Base-by-base conservation (phyloP, 1,140 invertebrate species). In the Euura saliciscinereae region DNA sequence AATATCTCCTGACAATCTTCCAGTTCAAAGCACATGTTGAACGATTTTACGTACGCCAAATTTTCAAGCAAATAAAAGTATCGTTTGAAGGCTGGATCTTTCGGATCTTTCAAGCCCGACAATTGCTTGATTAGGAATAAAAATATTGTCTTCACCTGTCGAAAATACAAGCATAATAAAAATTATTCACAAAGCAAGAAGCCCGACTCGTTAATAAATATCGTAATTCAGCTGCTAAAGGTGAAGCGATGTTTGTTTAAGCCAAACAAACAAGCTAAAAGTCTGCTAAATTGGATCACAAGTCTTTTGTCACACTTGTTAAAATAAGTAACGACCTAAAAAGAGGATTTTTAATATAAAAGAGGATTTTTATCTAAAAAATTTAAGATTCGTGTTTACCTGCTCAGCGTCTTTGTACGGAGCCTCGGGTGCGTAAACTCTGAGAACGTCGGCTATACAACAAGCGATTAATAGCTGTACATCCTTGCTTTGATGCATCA, bases 1-100 rank as follows among this genome's bases (percentile, higher is more conserved):
- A 99, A 98, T 79, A 99, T 98, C 86, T 98, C 96, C 87, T 99
- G 96, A 79, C 95, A 98, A 85, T 99, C 97, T 86, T 99, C 97
- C 59, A 99, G 86, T 84, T 99, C 98, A 84, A 99, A 97, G 86
- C 98, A 99, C 93, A 99, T 99, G 86, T 99, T 99, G 86, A 99
- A 99, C 0, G 97, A 98, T 85, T 99, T 99, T 42, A 99, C 97
- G 87, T 98, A 99, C 7, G 97, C 97, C 74, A 99, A 90, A 88
- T 99, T 99, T 89, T 99, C 95, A 73, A 97, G 88, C 66, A 96
- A 88, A 88, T 99, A 99, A 88, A 99, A 99, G 85, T 99, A 99
- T 77, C 98, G 90, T 85, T 99, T 99, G 85, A 99, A 99, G 2
- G 97, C 97, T 43, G 97, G 96, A 88, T 99, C 96, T 86, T 99